Base-by-base conservation (phyloP, 1,140 invertebrate genomes). In the Drosophila arawakana region DNA sequence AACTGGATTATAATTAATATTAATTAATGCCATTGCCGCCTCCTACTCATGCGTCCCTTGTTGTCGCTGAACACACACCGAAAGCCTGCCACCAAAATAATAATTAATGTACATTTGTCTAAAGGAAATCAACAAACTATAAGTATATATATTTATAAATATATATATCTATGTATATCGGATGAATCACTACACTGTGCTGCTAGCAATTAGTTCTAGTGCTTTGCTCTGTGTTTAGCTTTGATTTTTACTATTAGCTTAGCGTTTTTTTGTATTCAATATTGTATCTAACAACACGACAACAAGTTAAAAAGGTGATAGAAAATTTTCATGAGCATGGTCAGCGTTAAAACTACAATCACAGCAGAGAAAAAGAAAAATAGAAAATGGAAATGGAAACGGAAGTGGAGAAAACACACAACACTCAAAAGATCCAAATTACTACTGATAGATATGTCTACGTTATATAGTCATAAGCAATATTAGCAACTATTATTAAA, bases 381-480 rank as follows among this genome's bases (percentile, higher is more conserved):
- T 9, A 49, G n/a, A 52, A 30, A 30, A 30, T 6, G 25, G 25
- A 30, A 30, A 30, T 6, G 25, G 25, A 30, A 30, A 6, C 6
- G 25, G 18, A 21, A 21, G 35, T 71, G 39, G 72, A 52, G 70
- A 72, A 46, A 7, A 46, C 11, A 54, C 54, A 21, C 50, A 55
- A 55, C 66, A 74, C 72, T 74, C 70, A 79, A 73, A 30, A 73
- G 76, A 86, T 86, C 72, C 83, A 88, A 88, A 86, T 73, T 76
- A 82, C 65, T 81, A 86, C 76, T 88, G 76, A 86, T 80, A 88
- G 76, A 86, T 80, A 88, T 80, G 69, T 83, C 80, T 86, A 86
- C 73, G 83, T 88, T 88, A 88, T 83, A 83, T 88, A 88, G 83
- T 88, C 80, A 89, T 88, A 88, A 88, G 83, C 83, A 88, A 88